A percentile compares a stretch with the other conserved stretches of the same genome.
These are phyloP conservation scores for Bombus pascuorum DNA, from an alignment of 1,140 invertebrate species.

Conservation along the genomic window DNA sequence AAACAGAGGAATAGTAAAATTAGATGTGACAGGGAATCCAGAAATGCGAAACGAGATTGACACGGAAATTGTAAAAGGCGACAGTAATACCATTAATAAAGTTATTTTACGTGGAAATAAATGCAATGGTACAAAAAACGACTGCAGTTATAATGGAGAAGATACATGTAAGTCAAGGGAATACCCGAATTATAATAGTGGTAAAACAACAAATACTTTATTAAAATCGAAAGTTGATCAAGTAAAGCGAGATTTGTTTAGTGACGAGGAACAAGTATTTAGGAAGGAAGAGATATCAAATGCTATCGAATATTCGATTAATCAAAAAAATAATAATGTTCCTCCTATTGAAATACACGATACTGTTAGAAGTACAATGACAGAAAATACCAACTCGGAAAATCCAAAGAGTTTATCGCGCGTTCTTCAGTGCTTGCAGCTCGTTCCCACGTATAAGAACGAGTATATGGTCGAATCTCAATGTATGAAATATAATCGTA, in stretches of 20 bases:
- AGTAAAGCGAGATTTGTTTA: slow-evolving; percentile 79
- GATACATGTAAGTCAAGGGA: slow-evolving; percentile 3
- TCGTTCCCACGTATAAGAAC: slow-evolving; percentile 76
- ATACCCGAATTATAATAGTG: not conserved
- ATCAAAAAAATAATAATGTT: not conserved
- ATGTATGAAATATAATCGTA: slow-evolving; percentile 7
- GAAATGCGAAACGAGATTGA: not conserved
- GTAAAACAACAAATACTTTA: slow-evolving; percentile 30
- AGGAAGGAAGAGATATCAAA: slow-evolving; percentile 42
- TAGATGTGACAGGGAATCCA: not conserved
- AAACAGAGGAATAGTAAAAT: slow-evolving; percentile 10
- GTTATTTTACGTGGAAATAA: not conserved
- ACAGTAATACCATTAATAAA: not conserved
- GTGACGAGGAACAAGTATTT: slow-evolving; percentile 76
- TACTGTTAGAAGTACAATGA: not conserved
- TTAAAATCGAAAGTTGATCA: slow-evolving; percentile 75
- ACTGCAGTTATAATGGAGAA: not conserved
- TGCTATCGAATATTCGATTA: slow-evolving; percentile 40
- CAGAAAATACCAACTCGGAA: slow-evolving; percentile 7
- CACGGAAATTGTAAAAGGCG: not conserved
- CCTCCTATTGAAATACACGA: not conserved
- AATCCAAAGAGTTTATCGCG: slow-evolving; percentile 65
- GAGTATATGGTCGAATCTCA: slow-evolving; percentile 36
- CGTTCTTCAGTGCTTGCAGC: slow-evolving; percentile 76
- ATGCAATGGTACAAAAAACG: not conserved